Percentiles rank a stretch among this genome's conserved stretches.
Evolutionary conservation across 2,113 vertebrate species (phyloP).

Genomic region (Pterocles gutturalis): DNA sequence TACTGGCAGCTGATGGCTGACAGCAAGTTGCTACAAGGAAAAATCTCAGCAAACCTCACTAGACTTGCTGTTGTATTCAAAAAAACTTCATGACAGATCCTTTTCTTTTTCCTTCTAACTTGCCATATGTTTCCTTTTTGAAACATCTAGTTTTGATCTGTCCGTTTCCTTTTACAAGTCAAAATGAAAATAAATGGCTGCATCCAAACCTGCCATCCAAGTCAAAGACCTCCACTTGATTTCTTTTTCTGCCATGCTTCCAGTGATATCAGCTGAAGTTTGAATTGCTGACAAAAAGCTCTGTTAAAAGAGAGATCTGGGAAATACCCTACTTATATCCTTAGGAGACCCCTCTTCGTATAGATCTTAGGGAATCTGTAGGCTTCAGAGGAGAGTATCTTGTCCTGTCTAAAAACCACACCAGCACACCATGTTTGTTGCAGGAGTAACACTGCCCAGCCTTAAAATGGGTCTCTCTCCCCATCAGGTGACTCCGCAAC

Average conservation of each 20-base stretch:
- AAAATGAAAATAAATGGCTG: not conserved
- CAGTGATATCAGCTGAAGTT: not conserved
- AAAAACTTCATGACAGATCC: not conserved
- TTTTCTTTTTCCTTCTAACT: not conserved
- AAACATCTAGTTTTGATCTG: not conserved
- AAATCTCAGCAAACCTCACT: conserved; percentile 33
- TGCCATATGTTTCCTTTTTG: conserved; percentile 11
- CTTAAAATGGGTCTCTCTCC: not conserved
- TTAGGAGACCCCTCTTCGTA: not conserved
- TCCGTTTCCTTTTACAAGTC: not conserved
- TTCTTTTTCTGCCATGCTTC: not conserved
- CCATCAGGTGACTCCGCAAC: not conserved
- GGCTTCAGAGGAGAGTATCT: not conserved
- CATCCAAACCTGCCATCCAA: not conserved
- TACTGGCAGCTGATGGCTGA: conserved; percentile 36
- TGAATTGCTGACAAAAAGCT: not conserved
- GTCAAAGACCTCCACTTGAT: not conserved
- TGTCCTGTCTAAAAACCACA: not conserved
- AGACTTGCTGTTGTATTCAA: not conserved
- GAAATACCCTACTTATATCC: not conserved
- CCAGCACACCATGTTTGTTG: not conserved
- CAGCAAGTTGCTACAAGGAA: conserved; percentile 21
- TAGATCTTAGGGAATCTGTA: not conserved
- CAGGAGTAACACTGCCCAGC: not conserved
- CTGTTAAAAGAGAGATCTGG: not conserved